These are phyloP conservation scores for Miniopterus natalensis DNA, from an alignment of 2,113 vertebrate genomes.

Conservation along the genomic window DNA sequence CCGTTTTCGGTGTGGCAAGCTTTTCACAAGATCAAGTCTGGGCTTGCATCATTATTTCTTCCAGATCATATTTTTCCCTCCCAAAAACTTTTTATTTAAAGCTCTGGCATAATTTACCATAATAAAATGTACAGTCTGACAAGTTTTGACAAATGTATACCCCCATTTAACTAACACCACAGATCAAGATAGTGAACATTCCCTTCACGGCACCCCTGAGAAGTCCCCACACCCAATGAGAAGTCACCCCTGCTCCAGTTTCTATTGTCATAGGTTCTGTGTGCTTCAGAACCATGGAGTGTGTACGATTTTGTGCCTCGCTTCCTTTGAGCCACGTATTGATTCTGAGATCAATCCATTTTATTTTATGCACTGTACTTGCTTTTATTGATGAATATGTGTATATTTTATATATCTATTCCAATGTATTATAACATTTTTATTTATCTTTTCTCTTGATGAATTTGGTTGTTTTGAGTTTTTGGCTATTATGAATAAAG, in stretches of 20 bases:
- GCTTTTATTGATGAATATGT: not conserved
- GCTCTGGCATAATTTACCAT: not conserved
- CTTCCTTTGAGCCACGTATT: not conserved
- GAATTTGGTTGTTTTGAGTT: not conserved
- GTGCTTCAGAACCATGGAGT: fast-evolving
- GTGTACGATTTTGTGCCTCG: not conserved
- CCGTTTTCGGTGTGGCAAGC: not conserved
- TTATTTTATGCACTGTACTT: not conserved
- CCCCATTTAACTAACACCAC: not conserved
- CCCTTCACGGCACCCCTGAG: not conserved
- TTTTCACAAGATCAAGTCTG: not conserved
- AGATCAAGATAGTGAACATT: too few relatives aligned
- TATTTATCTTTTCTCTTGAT: not conserved
- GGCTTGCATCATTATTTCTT: not conserved
- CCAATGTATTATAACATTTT: not conserved
- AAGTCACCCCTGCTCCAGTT: not conserved
- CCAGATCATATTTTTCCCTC: not conserved
- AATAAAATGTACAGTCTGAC: not conserved
- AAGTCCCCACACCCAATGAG: fast-evolving
- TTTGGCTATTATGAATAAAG: not conserved
- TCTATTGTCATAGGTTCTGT: fast-evolving
- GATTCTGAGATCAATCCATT: not conserved
- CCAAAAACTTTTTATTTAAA: not conserved
- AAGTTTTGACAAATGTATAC: not conserved
- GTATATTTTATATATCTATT: not conserved